Evolutionary conservation across 2,797 vertebrate species (phyloP).

Genomic region (Scolopax rusticola): DNA sequence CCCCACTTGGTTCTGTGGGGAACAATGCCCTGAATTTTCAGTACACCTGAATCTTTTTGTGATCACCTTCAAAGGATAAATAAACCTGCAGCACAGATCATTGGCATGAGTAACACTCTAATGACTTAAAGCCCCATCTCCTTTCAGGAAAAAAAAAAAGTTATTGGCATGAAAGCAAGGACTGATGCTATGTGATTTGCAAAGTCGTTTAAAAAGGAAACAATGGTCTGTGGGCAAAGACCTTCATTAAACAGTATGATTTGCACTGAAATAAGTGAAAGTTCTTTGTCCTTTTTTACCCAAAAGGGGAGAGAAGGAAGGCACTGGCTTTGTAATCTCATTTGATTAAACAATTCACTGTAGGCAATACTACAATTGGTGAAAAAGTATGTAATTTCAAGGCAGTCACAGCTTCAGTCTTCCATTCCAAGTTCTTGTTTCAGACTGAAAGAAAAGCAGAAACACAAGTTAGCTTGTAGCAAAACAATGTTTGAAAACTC

Average conservation of each 20-base stretch:
- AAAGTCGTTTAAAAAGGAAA: conserved; percentile 16
- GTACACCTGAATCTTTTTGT: neutral
- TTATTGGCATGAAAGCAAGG: neutral
- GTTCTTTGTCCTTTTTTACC: neutral
- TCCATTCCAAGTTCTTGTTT: conserved; percentile 91
- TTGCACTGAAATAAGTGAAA: neutral
- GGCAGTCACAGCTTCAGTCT: conserved; percentile 60
- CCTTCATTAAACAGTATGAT: neutral
- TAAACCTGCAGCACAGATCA: neutral
- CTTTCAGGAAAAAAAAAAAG: neutral
- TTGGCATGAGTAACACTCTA: neutral
- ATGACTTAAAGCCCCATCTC: neutral
- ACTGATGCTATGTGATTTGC: neutral
- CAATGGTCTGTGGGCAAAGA: neutral
- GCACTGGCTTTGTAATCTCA: neutral
- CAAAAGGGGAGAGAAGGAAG: neutral
- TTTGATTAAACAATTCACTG: conserved; percentile 32
- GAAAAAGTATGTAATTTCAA: neutral
- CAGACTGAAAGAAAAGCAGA: conserved; percentile 82
- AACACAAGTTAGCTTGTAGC: neutral
- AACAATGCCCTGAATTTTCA: neutral
- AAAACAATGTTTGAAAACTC: neutral
- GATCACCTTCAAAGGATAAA: neutral
- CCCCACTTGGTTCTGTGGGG: neutral
- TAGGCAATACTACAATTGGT: neutral